Conservation (phyloP, 2,888 invertebrate species). For the Drosophila prostipennis region DNA sequence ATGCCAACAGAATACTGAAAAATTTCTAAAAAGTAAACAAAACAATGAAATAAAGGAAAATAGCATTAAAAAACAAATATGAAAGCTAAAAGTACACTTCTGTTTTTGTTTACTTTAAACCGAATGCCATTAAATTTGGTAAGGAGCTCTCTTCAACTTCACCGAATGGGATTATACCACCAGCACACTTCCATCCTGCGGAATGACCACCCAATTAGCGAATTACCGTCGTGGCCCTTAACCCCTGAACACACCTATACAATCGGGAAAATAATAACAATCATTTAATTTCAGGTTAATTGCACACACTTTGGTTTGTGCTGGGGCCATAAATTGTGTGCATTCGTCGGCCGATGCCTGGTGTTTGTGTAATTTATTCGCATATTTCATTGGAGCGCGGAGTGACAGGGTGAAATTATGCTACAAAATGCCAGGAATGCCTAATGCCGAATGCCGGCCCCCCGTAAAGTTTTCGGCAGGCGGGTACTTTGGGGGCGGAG, state of each 20-base stretch:
- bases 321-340: slow-evolving; percentile 31
- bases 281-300: slow-evolving; percentile 75
- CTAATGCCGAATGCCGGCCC: not conserved
- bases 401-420: slow-evolving; percentile 74
- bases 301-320: slow-evolving; percentile 48
- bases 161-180: not conserved
- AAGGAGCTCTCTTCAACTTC: too few relatives aligned
- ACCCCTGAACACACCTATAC: slow-evolving; percentile 5
- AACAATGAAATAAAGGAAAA: not conserved
- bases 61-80: too few relatives aligned
- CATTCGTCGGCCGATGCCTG: slow-evolving; percentile 8
- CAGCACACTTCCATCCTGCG: not conserved
- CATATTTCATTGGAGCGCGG: slow-evolving; percentile 59
- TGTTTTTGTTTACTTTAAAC: too few relatives aligned
- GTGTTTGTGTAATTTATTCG: slow-evolving; percentile 67
- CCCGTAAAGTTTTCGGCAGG: not conserved
- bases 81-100: too few relatives aligned
- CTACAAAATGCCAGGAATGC: slow-evolving; percentile 70
- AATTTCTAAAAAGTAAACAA: not conserved
- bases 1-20: not conserved
- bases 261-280: slow-evolving; percentile 53
- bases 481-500: too few relatives aligned
- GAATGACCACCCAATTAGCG: slow-evolving; percentile 17
- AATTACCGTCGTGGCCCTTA: slow-evolving; percentile 1
- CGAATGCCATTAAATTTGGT: not conserved